Evolutionary conservation across 2,113 vertebrate species (phyloP).

Genomic region (Sebastes schlegelii): DNA sequence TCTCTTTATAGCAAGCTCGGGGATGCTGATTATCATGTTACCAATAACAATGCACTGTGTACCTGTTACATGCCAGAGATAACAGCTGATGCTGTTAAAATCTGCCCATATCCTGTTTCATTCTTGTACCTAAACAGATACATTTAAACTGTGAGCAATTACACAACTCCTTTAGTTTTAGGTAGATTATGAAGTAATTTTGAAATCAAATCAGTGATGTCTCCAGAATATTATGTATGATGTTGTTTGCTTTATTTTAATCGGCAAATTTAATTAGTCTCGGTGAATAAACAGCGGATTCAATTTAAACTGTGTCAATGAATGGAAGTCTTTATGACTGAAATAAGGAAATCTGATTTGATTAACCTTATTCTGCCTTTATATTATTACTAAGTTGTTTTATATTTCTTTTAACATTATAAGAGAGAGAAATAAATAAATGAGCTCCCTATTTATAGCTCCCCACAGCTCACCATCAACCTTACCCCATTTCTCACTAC

Average conservation of each 20-base stretch:
- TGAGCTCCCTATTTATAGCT: background rate
- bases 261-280: background rate
- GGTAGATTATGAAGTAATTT: constrained; percentile 10
- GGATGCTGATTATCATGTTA: constrained; percentile 71
- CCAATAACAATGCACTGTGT: constrained; percentile 50
- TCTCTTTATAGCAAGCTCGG: constrained; percentile 47
- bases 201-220: background rate
- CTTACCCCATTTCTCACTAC: background rate
- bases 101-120: constrained; percentile 22
- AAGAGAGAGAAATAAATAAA: background rate
- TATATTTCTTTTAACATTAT: background rate
- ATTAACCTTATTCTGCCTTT: too few species aligned
- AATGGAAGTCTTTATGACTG: background rate
- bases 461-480: background rate
- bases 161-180: background rate
- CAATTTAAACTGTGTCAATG: background rate
- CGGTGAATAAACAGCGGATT: background rate
- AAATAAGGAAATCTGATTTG: background rate
- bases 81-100: background rate
- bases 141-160: background rate
- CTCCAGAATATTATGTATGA: background rate
- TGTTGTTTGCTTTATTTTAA: background rate
- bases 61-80: constrained; percentile 64
- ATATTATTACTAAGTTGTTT: background rate
- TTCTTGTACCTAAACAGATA: background rate